phyloP scores from a whole-genome alignment of 2,113 vertebrate species.

The Aegotheles bennettii region DNA sequence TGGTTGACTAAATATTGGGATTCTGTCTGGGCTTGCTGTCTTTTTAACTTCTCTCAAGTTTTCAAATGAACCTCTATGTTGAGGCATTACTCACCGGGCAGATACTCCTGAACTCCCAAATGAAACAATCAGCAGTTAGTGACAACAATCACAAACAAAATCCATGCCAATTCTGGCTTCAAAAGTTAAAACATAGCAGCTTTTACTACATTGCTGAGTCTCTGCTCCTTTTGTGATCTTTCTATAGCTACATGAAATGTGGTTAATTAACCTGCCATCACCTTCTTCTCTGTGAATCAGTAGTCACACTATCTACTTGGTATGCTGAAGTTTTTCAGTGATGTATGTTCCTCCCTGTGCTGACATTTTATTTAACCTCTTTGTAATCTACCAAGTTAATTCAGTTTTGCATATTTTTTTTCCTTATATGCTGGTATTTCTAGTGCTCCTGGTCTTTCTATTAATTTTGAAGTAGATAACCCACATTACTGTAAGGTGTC shows the following conservation, averaged over 20 bases:
- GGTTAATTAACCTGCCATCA: constrained; percentile 60
- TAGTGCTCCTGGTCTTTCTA: not conserved
- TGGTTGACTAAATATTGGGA: not conserved
- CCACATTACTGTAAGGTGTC: not conserved
- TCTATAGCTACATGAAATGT: not conserved
- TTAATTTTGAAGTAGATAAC: not conserved
- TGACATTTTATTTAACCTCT: constrained; percentile 46
- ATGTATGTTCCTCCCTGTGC: not conserved
- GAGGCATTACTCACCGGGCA: not conserved
- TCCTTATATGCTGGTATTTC: not conserved
- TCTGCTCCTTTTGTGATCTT: constrained; percentile 14
- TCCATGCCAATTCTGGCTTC: not conserved
- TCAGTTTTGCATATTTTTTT: not conserved
- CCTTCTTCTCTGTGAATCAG: not conserved
- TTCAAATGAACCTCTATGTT: not conserved
- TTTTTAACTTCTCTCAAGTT: not conserved
- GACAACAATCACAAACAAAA: not conserved
- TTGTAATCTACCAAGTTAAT: not conserved
- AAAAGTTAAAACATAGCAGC: not conserved
- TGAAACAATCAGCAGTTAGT: not conserved
- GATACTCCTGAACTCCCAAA: not conserved
- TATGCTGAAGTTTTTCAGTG: not conserved
- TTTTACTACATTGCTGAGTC: not conserved
- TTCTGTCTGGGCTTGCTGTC: not conserved
- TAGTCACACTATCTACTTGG: not conserved